Conservation (phyloP, 2,888 invertebrate species). For the Mantis religiosa region DNA sequence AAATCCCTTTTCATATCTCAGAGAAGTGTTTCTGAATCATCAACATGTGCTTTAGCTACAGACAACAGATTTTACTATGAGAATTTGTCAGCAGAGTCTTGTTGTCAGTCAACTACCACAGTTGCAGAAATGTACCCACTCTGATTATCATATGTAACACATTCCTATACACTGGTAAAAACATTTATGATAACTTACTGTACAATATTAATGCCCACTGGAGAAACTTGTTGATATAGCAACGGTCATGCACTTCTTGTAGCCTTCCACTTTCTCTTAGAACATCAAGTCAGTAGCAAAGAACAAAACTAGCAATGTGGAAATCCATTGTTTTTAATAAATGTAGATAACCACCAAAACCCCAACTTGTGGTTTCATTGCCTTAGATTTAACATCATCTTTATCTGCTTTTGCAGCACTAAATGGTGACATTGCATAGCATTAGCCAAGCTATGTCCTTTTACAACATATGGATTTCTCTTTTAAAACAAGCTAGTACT, state of each 20-base stretch:
- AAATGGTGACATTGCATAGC: not conserved
- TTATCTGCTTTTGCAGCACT: not conserved
- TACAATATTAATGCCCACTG: not conserved
- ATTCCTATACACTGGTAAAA: no score
- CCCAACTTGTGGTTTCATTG: not conserved
- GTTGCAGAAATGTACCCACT: no score
- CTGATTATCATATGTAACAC: no score
- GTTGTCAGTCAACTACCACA: no score
- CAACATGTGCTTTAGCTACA: no score
- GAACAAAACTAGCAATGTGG: not conserved
- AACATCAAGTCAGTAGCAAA: constrained; percentile 11
- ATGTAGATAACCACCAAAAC: not conserved
- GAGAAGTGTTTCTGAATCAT: no score
- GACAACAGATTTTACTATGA: no score
- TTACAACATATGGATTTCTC: not conserved
- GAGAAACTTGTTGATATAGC: not conserved
- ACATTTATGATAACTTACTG: no score
- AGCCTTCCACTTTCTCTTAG: constrained; percentile 30
- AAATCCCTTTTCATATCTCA: no score
- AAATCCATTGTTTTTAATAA: not conserved
- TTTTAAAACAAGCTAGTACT: not conserved
- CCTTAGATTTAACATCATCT: not conserved
- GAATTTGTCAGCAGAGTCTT: no score
- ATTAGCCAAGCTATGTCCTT: no score
- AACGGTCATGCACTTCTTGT: constrained; percentile 4